phyloP scores from a whole-genome alignment of 2,113 vertebrate genomes.

The Murina feae region DNA sequence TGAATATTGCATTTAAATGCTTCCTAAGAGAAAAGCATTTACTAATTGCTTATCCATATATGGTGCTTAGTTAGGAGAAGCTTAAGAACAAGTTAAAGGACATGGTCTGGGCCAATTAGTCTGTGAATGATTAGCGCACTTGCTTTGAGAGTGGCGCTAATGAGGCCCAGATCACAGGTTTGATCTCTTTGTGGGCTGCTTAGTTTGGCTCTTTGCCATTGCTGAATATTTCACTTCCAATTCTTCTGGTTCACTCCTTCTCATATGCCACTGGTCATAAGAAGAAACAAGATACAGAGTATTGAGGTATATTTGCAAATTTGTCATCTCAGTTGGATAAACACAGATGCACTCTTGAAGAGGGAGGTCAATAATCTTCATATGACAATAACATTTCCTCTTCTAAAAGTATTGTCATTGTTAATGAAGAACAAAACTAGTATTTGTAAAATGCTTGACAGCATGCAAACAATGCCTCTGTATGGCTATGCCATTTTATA shows the following conservation, averaged over 20 bases:
- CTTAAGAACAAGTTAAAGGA: not conserved
- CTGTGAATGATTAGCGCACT: not conserved
- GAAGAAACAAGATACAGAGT: not conserved
- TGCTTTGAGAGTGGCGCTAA: not conserved
- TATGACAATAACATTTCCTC: too few species aligned
- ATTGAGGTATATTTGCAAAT: not conserved
- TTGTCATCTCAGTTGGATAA: not conserved
- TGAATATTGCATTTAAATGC: not conserved
- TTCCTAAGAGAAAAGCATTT: not conserved
- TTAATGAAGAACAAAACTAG: not conserved
- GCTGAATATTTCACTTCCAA: not conserved
- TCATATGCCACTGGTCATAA: not conserved
- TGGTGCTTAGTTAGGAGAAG: not conserved
- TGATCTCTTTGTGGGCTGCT: not conserved
- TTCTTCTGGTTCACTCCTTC: not conserved
- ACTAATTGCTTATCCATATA: not conserved
- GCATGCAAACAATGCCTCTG: fast-evolving
- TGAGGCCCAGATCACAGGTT: not conserved
- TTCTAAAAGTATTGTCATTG: not conserved
- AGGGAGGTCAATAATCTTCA: not conserved
- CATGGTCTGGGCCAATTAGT: not conserved
- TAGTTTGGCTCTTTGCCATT: not conserved
- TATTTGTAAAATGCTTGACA: not conserved
- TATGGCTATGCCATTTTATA: not conserved
- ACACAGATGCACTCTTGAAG: not conserved